Conservation (phyloP, 2,888 invertebrate genomes). For the Axea sp. region DNA sequence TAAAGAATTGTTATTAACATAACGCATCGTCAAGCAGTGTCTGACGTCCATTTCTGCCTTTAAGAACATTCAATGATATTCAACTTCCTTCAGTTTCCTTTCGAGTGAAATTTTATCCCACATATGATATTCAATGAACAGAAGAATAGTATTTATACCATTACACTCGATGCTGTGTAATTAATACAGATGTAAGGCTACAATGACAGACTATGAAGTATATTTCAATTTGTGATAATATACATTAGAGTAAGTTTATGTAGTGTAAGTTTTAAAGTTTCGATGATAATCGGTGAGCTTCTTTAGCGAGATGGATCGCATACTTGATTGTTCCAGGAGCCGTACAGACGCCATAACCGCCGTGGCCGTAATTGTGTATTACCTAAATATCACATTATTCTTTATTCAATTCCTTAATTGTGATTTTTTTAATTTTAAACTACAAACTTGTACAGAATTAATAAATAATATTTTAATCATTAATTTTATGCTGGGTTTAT, state of each 20-base stretch:
- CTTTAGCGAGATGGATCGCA: constrained; percentile 85
- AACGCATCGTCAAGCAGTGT: background rate
- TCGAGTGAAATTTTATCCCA: no score
- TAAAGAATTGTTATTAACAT: constrained; percentile 48
- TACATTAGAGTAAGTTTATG: no score
- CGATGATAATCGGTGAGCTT: constrained; percentile 78
- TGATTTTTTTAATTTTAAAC: constrained; percentile 38
- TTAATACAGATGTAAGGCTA: no score
- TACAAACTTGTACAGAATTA: constrained; percentile 46
- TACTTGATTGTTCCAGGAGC: constrained; percentile 92
- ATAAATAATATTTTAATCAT: constrained; percentile 45
- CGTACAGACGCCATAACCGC: constrained; percentile 94
- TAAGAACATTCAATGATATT: background rate
- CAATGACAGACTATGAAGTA: no score
- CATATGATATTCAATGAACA: no score
- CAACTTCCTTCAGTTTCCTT: background rate
- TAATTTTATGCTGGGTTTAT: constrained; percentile 1
- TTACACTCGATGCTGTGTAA: background rate
- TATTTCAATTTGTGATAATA: no score
- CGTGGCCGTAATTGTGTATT: constrained; percentile 97
- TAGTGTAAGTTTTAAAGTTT: constrained; percentile 31
- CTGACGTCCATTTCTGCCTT: background rate
- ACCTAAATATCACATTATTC: constrained; percentile 75
- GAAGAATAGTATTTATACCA: background rate
- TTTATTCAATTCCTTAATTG: constrained; percentile 23